Percentiles rank a stretch among this genome's conserved stretches.
Conservation (phyloP, 1,140 invertebrate species). For the Zaprionus ghesquierei region DNA sequence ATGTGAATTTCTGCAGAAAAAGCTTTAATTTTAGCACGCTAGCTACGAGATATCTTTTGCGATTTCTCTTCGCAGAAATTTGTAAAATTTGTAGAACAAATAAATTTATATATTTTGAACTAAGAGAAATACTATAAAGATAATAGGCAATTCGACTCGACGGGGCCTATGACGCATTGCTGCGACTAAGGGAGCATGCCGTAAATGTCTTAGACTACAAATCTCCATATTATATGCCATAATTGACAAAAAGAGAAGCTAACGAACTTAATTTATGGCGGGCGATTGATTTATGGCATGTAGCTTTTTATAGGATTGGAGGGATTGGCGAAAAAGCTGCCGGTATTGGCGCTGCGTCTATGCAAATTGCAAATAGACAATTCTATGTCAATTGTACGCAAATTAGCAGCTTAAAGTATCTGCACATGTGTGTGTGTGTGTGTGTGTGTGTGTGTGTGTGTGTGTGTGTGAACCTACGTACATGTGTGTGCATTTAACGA, state of each 20-base stretch:
- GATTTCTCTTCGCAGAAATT: slow-evolving; percentile 16
- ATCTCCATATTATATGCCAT: background rate
- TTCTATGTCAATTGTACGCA: slow-evolving; percentile 31
- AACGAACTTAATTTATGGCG: slow-evolving; percentile 28
- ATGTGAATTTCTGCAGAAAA: slow-evolving; percentile 32
- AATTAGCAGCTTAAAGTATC: slow-evolving; percentile 33
- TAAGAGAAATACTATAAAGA: background rate
- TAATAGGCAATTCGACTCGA: background rate
- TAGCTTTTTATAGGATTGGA: slow-evolving; percentile 7
- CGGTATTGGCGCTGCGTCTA: background rate
- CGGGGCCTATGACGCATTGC: background rate
- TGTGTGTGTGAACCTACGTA: background rate
- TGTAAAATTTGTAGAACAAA: slow-evolving; percentile 4
- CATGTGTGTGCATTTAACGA: slow-evolving; percentile 30
- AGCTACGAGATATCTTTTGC: slow-evolving; percentile 1
- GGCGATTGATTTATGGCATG: slow-evolving; percentile 19
- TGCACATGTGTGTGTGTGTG: too few relatives aligned
- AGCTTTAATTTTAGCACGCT: slow-evolving; percentile 23
- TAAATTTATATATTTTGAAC: slow-evolving; percentile 17
- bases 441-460: background rate
- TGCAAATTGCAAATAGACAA: slow-evolving; percentile 34
- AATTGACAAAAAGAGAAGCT: slow-evolving; percentile 9
- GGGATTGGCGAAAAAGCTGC: background rate
- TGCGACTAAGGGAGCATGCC: background rate
- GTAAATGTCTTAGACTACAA: background rate